Evolutionary conservation across 2,797 vertebrate species (phyloP).

Genomic region (Hippocampus kuda): DNA sequence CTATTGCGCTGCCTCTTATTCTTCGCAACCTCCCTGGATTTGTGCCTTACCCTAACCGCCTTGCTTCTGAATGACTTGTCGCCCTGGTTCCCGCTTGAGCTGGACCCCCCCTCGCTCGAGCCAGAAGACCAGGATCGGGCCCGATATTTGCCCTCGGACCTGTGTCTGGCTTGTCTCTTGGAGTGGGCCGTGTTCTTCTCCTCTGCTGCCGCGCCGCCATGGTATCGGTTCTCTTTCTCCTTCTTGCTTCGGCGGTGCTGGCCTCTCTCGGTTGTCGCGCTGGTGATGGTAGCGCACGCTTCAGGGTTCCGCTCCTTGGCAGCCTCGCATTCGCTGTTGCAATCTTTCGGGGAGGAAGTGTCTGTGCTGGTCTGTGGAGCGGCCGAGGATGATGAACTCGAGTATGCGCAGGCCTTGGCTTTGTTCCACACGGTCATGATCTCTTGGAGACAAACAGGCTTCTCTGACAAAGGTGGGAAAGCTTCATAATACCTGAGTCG

Average conservation of each 20-base stretch:
- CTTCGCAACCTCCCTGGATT: conserved; percentile 77
- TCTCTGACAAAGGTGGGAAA: conserved; percentile 96
- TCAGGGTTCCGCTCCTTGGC: conserved; percentile 70
- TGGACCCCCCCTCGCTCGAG: conserved; percentile 94
- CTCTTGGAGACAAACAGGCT: conserved; percentile 97
- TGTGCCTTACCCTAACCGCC: conserved; percentile 80
- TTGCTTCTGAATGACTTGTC: conserved; percentile 76
- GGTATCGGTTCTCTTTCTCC: conserved; percentile 83
- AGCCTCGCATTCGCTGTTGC: conserved; percentile 87
- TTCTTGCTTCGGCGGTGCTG: conserved; percentile 75
- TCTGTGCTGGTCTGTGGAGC: conserved; percentile 94
- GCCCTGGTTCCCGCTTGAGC: conserved; percentile 87
- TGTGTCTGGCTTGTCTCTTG: conserved; percentile 80
- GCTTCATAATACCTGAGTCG: conserved; percentile 95
- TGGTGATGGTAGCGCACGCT: conserved; percentile 46
- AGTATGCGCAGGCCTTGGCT: conserved; percentile 84
- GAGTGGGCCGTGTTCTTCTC: conserved; percentile 68
- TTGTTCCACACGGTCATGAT: conserved; percentile 99
- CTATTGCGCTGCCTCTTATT: conserved; percentile 76
- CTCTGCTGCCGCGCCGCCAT: conserved; percentile 59
- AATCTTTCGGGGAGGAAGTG: conserved; percentile 95
- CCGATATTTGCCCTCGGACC: conserved; percentile 80
- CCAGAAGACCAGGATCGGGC: conserved; percentile 96
- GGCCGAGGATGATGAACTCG: conserved; percentile 91
- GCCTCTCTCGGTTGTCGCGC: conserved; percentile 60